These are phyloP conservation scores for Protobothrops mucrosquamatus DNA, from an alignment of 2,113 vertebrate species.

Conservation along the genomic window DNA sequence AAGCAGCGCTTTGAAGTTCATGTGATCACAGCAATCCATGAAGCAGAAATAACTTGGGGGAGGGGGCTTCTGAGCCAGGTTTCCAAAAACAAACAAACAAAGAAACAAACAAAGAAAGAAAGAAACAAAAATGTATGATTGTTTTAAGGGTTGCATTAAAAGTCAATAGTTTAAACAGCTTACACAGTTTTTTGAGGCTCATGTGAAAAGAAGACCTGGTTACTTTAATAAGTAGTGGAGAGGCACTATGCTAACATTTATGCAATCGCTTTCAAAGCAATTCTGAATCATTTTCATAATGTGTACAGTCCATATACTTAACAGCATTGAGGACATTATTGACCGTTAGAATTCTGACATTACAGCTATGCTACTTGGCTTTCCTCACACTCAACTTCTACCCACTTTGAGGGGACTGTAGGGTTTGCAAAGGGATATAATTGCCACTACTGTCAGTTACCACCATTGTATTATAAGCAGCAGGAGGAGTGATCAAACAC, in stretches of 20 bases:
- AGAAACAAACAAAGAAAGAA: no score
- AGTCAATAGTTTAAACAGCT: neutral
- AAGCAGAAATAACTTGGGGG: neutral
- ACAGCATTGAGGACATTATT: neutral
- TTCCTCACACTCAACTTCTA: neutral
- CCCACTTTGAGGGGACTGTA: neutral
- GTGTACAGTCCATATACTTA: neutral
- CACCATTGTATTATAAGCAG: neutral
- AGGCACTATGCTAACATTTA: neutral
- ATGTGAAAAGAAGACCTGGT: neutral
- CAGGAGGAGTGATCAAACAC: neutral
- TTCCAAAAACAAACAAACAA: no score
- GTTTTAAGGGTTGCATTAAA: neutral
- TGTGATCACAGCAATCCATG: neutral
- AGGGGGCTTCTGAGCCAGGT: neutral
- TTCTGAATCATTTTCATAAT: neutral
- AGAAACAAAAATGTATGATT: neutral
- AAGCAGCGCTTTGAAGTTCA: neutral
- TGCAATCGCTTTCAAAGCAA: neutral
- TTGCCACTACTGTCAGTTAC: neutral
- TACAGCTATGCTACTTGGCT: neutral
- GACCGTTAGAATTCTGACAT: neutral
- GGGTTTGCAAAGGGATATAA: neutral
- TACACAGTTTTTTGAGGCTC: neutral
- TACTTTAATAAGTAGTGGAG: neutral